Evolutionary conservation across 2,113 vertebrate species (phyloP), one percentile per base, ranked within the genome.

Genomic region (Alaudala cheleensis): DNA sequence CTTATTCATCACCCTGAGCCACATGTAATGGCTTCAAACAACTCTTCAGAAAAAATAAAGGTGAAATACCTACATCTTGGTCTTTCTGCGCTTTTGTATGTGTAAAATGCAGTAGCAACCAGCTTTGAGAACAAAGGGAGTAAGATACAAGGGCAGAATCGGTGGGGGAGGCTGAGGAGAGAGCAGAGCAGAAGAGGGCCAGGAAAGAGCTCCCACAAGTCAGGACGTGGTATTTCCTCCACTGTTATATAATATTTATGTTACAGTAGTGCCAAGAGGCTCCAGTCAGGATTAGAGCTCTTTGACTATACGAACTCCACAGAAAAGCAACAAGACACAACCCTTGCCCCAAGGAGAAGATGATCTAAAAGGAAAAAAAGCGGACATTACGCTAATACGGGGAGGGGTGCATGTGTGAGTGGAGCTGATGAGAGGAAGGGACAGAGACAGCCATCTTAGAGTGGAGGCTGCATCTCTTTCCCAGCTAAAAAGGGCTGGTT

Each of bases 261-360:
- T 88, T 96, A 69, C 29, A 42, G 51, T 29, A 64, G 26, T 80
- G 71, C 74, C 58, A 88, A 96, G 91, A 77, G 85, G 51, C 64
- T 96, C 18, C 60, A 73, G 74, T 86, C 66, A 66, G 86, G 66
- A 87, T 79, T 50, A 91, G 89, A 92, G 71, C 58, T 82, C 37
- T 64, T 45, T 66, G 87, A 66, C 61, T 88, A 39, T 19, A 70
- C 23, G 66, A 93, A 86, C 56, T 74, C 65, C 81, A 86, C 42
- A 94, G 51, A 86, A 72, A 86, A 9, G 4, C 42, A 85, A 42
- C 45, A 58, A 85, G 66, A 78, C 33, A 85, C 34, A 80, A 20
- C 11, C 29, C 22, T 34, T 80, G 47, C 66, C 42, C 42, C 23
- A 45, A 80, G 86, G 31, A 82, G 42, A 73, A 85, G 54, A 44